Base-by-base conservation (phyloP, 2,113 vertebrate species). In the Vidua chalybeata region DNA sequence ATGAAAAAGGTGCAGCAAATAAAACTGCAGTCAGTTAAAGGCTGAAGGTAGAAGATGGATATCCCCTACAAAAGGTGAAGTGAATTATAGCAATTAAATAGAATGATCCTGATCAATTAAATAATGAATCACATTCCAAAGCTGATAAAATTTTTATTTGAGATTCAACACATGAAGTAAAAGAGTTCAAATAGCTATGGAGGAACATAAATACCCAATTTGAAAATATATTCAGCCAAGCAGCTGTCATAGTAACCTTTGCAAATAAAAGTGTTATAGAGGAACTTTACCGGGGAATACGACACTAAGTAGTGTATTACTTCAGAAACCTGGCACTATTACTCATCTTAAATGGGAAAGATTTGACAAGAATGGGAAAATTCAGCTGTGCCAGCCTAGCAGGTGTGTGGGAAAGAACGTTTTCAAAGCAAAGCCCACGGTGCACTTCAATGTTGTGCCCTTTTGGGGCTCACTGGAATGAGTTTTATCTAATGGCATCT, bases 221-320 rank as follows among this genome's bases (percentile, higher is more conserved):
- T 66, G 72, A 77, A 90, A 86, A 88, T 48, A 72, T 5, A 71
- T 89, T 91, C 78, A 77, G 82, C 87, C 67, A 58, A 88, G 91
- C 59, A 96, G 85, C 92, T 94, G 78, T 85, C 54, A 33, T 30
- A 80, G 85, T 81, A 93, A 90, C 87, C 90, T 96, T 83, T 86
- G 83, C 82, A 97, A 96, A 84, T 81, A 71, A 76, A 94, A 91
- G 84, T 31, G 31, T 88, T 85, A 74, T 18, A 72, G 78, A 85
- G 56, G 33, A 93, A 83, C 87, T 91, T 84, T 61, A 63, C 66
- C 27, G 7, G 59, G 68, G 75, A 95, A 46, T 61, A 75, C 7
- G 2, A 51, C 59, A 49, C 82, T 90, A 77, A 86, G 56, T 63
- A 56, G n/a, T 86, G 8, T 15, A 67, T 93, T 95, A 93, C 90